Base-by-base conservation (phyloP, 2,797 vertebrate genomes). In the Pseudomugil tenellus region DNA sequence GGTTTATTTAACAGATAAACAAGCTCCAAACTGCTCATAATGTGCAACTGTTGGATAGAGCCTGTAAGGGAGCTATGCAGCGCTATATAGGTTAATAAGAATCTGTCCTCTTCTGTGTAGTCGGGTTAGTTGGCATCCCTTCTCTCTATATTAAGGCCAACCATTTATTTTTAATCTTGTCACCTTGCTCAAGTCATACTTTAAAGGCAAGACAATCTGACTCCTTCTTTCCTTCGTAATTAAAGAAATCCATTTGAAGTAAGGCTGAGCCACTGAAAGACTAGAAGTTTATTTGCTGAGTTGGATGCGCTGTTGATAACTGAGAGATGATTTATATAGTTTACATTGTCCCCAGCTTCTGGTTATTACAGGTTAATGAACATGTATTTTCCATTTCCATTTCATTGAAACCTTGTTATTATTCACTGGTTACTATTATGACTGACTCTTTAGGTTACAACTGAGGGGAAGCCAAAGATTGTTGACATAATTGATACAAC, bases 401-500 rank as follows among this genome's bases (percentile, higher is more conserved):
- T 29, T 10, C 7, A 28, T 3, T 14, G 26, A 8, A 53, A 34
- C 21, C 16, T 34, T 3, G 10, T 28, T 23, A 16, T 56, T 3
- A 19, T 19, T n/a, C 1, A 41, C 6, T 37, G 5, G 43, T 31
- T 29, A 19, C 9, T 35, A 62, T 31, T 0, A 7, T 51, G 4
- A 0, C 21, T 55, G 11, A 11, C 17, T 57, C 29, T 62, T 57
- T 67, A 99, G 98, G 87, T 95, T 84, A 99, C 98, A 72, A 96
- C 96, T 54, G 97, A 99, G 70, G 96, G 96, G 51, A 98, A 97
- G 80, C 96, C 98, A 60, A 99, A 99, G 94, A 97, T 99, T 63
- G 70, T 99, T 60, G 97, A 98, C 83, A 99, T 99, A 85, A 98
- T 99, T 35, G 98, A 99, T 74, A 99, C 98, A 0, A 99, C 98